A percentile compares a stretch with the other conserved stretches of the same genome.
phyloP scores from a whole-genome alignment of 2,888 invertebrate genomes.

The Lepeophtheirus nordmannii region DNA sequence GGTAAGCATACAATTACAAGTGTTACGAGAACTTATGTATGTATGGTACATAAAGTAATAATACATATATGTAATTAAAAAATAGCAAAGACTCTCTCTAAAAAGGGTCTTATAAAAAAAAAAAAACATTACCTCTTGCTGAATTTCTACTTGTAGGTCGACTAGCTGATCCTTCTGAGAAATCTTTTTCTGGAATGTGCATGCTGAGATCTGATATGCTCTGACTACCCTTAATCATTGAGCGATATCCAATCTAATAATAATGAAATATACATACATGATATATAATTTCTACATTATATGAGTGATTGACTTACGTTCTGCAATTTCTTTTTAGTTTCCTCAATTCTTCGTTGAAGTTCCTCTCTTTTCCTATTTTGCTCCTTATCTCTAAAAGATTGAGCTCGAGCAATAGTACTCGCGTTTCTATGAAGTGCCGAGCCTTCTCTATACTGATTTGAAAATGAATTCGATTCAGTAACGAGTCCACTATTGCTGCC shows the following conservation, averaged over 20 bases:
- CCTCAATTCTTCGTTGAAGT: constrained; percentile 60
- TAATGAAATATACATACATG: constrained; percentile 27
- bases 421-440: constrained; percentile 21
- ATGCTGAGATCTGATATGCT: constrained; percentile 64
- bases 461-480: constrained; percentile 5
- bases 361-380: constrained; percentile 55
- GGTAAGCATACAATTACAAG: too few species aligned
- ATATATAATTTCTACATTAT: not conserved
- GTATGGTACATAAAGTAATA: too few species aligned
- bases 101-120: too few species aligned
- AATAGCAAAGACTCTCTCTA: too few species aligned
- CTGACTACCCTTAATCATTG: constrained; percentile 64
- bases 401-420: constrained; percentile 14
- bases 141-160: constrained; percentile 29
- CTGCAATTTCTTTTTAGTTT: constrained; percentile 68
- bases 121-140: constrained; percentile 27
- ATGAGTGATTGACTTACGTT: constrained; percentile 48
- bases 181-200: constrained; percentile 41
- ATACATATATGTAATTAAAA: too few species aligned
- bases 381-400: constrained; percentile 44
- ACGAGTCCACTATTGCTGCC: not conserved
- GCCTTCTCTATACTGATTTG: constrained; percentile 18
- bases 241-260: constrained; percentile 54
- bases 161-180: constrained; percentile 27
- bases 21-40: too few species aligned